Conservation (phyloP, 2,113 vertebrate genomes). For the Xenotilapia leptura region DNA sequence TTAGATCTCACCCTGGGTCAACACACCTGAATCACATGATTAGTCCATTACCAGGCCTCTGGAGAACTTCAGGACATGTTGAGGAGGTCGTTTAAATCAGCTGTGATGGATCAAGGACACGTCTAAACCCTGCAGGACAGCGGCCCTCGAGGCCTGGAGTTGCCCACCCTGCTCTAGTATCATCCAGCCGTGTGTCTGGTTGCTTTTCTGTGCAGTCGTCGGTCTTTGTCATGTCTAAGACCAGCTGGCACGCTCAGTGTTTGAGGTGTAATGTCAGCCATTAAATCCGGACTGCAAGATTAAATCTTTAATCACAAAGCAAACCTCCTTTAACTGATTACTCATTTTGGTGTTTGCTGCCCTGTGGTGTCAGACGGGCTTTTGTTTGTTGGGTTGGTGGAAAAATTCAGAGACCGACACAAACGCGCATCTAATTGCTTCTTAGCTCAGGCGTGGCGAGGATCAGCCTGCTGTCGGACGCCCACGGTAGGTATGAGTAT, state of each 20-base stretch:
- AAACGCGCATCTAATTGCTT: background rate
- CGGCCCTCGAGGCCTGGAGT: background rate
- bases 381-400: rapidly evolving
- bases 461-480: background rate
- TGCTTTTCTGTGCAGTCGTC: background rate
- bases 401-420: background rate
- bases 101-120: rapidly evolving
- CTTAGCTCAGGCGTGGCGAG: background rate
- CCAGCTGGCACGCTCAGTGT: background rate
- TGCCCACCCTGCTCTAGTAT: rapidly evolving
- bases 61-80: background rate
- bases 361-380: rapidly evolving
- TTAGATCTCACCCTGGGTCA: background rate
- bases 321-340: background rate
- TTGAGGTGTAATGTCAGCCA: rapidly evolving
- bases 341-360: background rate
- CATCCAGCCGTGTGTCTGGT: rapidly evolving
- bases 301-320: background rate
- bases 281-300: background rate
- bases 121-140: rapidly evolving
- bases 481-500: background rate
- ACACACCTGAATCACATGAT: rapidly evolving
- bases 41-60: background rate
- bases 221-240: rapidly evolving
- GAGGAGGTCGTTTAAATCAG: background rate